Base-by-base conservation (phyloP, 2,113 vertebrate genomes). In the Colossoma macropomum region DNA sequence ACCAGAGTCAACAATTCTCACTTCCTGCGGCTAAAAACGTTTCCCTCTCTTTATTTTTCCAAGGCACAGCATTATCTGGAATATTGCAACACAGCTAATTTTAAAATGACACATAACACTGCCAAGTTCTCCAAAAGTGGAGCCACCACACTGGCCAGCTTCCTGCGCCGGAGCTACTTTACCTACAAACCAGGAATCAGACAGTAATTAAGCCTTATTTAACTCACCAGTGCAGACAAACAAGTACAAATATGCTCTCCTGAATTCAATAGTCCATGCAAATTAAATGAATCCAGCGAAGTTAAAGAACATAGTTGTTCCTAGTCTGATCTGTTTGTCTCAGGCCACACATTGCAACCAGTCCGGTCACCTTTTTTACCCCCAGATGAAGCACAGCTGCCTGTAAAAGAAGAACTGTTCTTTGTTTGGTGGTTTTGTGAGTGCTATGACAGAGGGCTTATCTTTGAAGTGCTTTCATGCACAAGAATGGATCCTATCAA, bases 11-110 rank as follows among this genome's bases (percentile, higher is more conserved):
- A 15, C 21, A n/a, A 1, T 12, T 50, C 71, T 81, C 21, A 65
- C 1, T 13, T 62, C 27, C 59, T 45, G 23, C 30, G 63, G 19
- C 23, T 30, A 12, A 10, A 62, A 41, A 6, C 28, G 6, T 68
- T 19, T 68, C 30, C 27, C 32, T 69, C 32, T 38, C 7, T 69
- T 21, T 38, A 69, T 69, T 34, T 38, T 38, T 38, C 54, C 54
- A 15, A 23, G 54, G 54, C 54, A 56, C 10, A 1, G 30, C 34
- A 5, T 69, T 84, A 81, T 81, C 66, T 68, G 41, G 84, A 38
- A 65, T 85, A 83, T 77, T 54, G 69, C 77, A 32, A 48, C 34
- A 69, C 28, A 25, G 48, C 81, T 83, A 32, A 83, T 52, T 73
- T 81, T 80, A 48, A 83, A 83, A 75, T 56, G 56, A 8, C 76